Evolutionary conservation across 2,888 invertebrate genomes (phyloP), one percentile per base, ranked within the genome.

Genomic region (Isoperla grammatica): DNA sequence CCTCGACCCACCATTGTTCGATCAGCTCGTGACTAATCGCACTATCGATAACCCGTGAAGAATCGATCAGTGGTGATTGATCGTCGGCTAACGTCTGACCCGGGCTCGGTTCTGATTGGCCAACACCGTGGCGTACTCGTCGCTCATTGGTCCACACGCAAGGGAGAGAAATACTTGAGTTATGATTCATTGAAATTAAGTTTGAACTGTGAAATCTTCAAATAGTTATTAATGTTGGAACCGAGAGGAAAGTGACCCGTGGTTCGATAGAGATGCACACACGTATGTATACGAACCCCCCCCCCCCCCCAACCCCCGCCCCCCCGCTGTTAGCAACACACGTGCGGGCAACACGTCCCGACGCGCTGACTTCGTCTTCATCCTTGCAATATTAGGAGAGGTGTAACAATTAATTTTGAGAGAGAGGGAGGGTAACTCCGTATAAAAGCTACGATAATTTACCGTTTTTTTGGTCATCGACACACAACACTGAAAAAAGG

Each of bases 51-150:
- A 46, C 46, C 46, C 46, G 46, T 17, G 46, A 46, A 46, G 46
- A 46, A 46, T 46, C 46, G 46, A 46, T 46, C 19, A 19, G 17
- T n/a, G 19, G 22, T 46, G 22, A 46, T 46, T 22, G 46, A 46
- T 46, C 22, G 46, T 19, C 19, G 43, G 15, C 6, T 43, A 19
- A 15, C 5, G 19, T 46, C 46, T 46, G 15, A 22, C 20, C 20
- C 17, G 19, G 19, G 22, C 19, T 22, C 46, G 12, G 4, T 42
- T 15, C 46, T 46, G 20, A 17, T 46, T 46, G 46, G 46, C 45
- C 19, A 6, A 19, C 19, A 13, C 2, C 15, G 46, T 2, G 22
- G n/a, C 20, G 6, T 17, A 46, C 22, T 17, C 29, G 5, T 6
- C 8, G 4, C 29, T 8, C 5, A 46, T 46, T 46, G 46, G 46